Evolutionary conservation across 2,113 vertebrate species (phyloP), one percentile per base, ranked within the genome.

Genomic region (Cyanistes caeruleus): DNA sequence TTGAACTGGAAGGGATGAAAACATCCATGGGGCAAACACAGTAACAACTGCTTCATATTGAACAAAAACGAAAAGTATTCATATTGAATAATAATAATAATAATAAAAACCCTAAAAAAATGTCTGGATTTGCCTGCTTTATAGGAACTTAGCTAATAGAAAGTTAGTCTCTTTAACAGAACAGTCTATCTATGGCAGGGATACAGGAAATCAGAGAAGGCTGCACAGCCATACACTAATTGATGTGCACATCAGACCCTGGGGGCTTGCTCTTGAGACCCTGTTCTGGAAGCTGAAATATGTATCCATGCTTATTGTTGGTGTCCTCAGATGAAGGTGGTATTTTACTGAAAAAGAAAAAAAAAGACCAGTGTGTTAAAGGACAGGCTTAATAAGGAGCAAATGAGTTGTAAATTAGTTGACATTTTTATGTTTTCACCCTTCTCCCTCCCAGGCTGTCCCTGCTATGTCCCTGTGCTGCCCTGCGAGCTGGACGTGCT

Each of bases 401-500:
- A 94, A 96, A 93, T 96, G 82, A 88, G n/a, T 75, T 92, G 43
- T 84, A 95, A 97, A 94, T 97, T 79, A 90, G 81, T 83, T 95
- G 75, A 65, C 39, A 69, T 90, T 64, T 95, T 88, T 49, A 77
- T 94, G 75, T 2, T 74, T 87, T 67, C 67, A 39, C 48, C 51
- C 20, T 67, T 37, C 31, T 91, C 9, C 13, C 27, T 70, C 60
- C 13, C 59, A 77, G 68, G 55, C 64, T 63, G 53, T 8, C 78
- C 69, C 37, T 35, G 28, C 33, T 7, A 0, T 67, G 20, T 96
- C n/a, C n/a, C 35, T 46, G 22, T 51, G 41, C n/a, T 67, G 80
- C 74, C 58, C 48, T 35, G 35, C 0, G 9, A 53, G 77, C 44
- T 30, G 68, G 43, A 39, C 1, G 0, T 65, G 23, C 52, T 82